A percentile compares a stretch with the other conserved stretches of the same genome.
These are phyloP conservation scores for Piprites chloris DNA, from an alignment of 2,113 vertebrate genomes.

Conservation along the genomic window DNA sequence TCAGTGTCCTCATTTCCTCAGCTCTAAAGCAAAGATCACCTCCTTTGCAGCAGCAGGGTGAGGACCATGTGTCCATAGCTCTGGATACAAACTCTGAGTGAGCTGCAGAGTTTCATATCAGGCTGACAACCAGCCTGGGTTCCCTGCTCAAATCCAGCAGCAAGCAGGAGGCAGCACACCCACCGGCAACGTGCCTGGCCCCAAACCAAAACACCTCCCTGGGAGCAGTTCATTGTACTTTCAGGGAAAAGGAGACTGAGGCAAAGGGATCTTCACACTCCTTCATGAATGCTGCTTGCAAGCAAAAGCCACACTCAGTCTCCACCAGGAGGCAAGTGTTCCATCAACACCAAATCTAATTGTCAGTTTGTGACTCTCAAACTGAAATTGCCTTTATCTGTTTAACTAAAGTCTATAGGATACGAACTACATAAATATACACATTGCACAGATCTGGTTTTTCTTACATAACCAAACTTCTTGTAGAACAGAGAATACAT, in stretches of 20 bases:
- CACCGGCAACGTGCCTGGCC: neutral
- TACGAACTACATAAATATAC: neutral
- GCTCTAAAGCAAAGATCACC: neutral
- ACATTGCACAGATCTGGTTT: neutral
- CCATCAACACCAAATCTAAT: neutral
- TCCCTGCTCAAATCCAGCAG: neutral
- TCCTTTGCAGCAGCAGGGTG: neutral
- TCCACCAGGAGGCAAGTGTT: neutral
- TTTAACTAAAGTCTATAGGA: neutral
- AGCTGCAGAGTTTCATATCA: neutral
- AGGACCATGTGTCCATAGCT: accelerated
- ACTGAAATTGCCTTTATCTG: neutral
- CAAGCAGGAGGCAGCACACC: accelerated
- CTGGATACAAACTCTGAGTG: neutral
- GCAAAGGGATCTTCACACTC: neutral
- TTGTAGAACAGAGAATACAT: neutral
- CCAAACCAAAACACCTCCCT: neutral
- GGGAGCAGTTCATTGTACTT: neutral
- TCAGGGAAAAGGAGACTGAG: neutral
- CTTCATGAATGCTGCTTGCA: accelerated
- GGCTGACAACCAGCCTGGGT: neutral
- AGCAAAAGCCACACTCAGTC: neutral
- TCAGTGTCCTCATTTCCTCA: neutral
- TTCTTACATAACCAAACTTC: neutral
- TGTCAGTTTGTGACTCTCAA: neutral